Evolutionary conservation across 2,888 invertebrate genomes (phyloP).

Genomic region (Zaprionus obscuricornis): DNA sequence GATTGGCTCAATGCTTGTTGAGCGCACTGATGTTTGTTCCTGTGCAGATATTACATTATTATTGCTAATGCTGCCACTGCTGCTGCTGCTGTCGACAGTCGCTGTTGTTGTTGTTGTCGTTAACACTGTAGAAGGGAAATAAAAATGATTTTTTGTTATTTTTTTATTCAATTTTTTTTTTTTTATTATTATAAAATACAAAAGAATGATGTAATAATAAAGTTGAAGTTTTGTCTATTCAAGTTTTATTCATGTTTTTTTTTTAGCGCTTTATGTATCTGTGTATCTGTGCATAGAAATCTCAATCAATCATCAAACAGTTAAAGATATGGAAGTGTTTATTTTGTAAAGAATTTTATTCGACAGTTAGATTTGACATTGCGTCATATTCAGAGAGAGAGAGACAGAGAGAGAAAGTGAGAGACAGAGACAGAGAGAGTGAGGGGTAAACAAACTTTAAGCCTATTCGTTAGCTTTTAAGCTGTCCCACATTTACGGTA

Average conservation of each 20-base stretch:
- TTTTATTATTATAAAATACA: no score
- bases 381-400: no score
- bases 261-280: no score
- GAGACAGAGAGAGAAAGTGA: no score
- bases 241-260: no score
- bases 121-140: slow-evolving; percentile 3
- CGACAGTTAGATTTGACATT: slow-evolving; percentile 21
- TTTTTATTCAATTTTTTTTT: background rate
- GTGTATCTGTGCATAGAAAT: no score
- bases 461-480: slow-evolving; percentile 23
- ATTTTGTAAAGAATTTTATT: background rate
- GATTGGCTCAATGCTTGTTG: slow-evolving; percentile 80
- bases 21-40: slow-evolving; percentile 51
- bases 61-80: slow-evolving; percentile 1
- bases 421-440: no score
- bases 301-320: slow-evolving; percentile 27
- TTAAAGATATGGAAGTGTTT: slow-evolving; percentile 8
- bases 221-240: no score
- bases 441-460: slow-evolving; percentile 68
- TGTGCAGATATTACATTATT: slow-evolving; percentile 31
- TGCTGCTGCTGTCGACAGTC: slow-evolving; percentile 3
- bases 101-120: slow-evolving; percentile 26
- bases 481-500: slow-evolving; percentile 72
- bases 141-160: background rate
- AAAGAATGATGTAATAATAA: no score